Evolutionary conservation across 2,113 vertebrate species (phyloP).

Genomic region (Nerophis lumbriciformis): DNA sequence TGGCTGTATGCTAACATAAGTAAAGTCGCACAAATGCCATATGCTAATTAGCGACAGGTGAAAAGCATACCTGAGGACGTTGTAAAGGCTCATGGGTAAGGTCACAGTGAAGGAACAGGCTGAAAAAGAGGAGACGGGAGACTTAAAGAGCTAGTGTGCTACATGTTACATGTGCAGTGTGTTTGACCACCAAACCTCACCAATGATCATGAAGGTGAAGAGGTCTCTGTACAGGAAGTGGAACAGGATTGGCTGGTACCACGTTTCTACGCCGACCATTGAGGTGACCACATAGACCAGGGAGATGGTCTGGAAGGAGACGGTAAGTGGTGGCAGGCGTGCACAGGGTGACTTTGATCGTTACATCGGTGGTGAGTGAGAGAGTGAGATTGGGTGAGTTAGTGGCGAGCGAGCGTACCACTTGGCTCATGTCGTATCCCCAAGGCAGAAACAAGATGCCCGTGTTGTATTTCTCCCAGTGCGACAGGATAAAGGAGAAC

Average conservation of each 20-base stretch:
- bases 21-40: too few relatives aligned
- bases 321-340: not conserved
- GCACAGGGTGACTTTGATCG: not conserved
- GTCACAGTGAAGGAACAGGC: conserved; percentile 89
- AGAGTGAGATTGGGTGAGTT: not conserved
- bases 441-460: conserved; percentile 96
- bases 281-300: conserved; percentile 94
- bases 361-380: not conserved
- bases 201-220: conserved; percentile 93
- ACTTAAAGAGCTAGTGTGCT: not conserved
- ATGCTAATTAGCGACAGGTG: not conserved
- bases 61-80: conserved; percentile 86
- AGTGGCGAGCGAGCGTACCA: conserved; percentile 67
- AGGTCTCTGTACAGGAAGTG: conserved; percentile 92
- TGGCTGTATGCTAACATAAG: too few relatives aligned
- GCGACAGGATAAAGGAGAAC: conserved; percentile 97
- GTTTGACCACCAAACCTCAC: conserved; percentile 70
- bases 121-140: conserved; percentile 46
- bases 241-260: conserved; percentile 87
- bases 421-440: conserved; percentile 98
- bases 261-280: conserved; percentile 92
- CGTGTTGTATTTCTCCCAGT: conserved; percentile 99
- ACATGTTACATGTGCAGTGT: not conserved
- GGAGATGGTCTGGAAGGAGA: conserved; percentile 86
- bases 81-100: conserved; percentile 93